Conservation (phyloP, 2,888 invertebrate genomes). For the Eupsilia transversa region DNA sequence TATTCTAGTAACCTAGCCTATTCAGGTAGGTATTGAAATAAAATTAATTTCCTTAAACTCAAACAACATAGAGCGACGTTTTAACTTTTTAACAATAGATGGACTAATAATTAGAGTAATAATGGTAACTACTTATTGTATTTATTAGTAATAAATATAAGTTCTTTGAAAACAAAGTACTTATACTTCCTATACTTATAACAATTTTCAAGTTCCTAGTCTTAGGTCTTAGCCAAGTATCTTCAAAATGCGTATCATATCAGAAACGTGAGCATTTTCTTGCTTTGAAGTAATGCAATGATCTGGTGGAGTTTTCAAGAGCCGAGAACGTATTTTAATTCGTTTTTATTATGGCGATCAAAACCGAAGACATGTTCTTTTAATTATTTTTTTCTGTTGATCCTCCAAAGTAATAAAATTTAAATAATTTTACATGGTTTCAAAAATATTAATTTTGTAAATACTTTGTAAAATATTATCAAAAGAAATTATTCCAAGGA, state of each 20-base stretch:
- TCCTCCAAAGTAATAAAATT: background rate
- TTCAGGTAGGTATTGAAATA: background rate
- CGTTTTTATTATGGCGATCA: background rate
- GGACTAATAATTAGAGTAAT: conserved; percentile 1
- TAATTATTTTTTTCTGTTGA: background rate
- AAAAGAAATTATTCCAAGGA: background rate
- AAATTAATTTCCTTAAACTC: background rate
- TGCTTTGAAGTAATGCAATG: background rate
- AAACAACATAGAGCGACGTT: background rate
- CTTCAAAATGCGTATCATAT: background rate
- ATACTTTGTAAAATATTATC: background rate
- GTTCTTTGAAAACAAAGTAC: conserved; percentile 12
- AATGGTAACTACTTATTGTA: conserved; percentile 33
- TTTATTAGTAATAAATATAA: conserved; percentile 10
- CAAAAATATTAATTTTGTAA: background rate
- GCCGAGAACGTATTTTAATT: background rate
- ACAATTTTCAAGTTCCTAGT: background rate
- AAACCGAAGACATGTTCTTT: background rate
- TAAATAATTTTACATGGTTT: background rate
- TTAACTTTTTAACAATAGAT: background rate
- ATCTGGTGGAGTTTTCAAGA: background rate
- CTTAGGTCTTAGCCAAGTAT: background rate
- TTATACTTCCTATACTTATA: background rate
- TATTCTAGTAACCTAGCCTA: background rate
- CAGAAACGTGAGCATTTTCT: background rate